A percentile compares a stretch with the other conserved stretches of the same genome.
Conservation (phyloP, 2,113 vertebrate genomes). For the Leptodactylus fuscus region DNA sequence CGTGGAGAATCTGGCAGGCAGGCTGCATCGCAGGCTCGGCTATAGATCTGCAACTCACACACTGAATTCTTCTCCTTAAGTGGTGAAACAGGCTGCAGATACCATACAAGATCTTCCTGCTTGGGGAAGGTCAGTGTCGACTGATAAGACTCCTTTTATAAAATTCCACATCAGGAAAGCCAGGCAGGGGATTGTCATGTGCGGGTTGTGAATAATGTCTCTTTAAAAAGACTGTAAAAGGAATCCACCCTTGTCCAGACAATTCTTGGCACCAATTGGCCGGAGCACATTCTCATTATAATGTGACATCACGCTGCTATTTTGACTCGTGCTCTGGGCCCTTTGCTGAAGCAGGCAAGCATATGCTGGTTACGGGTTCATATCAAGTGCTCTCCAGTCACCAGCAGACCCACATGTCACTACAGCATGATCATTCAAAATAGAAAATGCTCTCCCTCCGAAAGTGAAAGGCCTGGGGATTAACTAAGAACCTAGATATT, state of each 20-base stretch:
- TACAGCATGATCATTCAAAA: conserved; percentile 34
- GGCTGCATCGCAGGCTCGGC: conserved; percentile 18
- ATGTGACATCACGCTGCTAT: conserved; percentile 82
- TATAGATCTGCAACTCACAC: conserved; percentile 34
- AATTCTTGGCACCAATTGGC: conserved; percentile 75
- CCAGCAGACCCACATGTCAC: conserved; percentile 9
- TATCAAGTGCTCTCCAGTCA: conserved; percentile 32
- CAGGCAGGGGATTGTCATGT: conserved; percentile 74
- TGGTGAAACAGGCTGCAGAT: conserved; percentile 54
- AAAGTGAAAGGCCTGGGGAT: conserved; percentile 9
- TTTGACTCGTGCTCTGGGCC: conserved; percentile 74
- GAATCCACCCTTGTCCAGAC: conserved; percentile 78
- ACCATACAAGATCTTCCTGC: conserved; percentile 62
- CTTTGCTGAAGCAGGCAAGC: conserved; percentile 59
- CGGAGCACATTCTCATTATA: conserved; percentile 67
- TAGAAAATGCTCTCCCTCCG: conserved; percentile 17
- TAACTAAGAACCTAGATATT: not conserved
- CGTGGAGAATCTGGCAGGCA: not conserved
- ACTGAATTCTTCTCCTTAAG: conserved; percentile 62
- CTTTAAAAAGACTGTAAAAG: conserved; percentile 93
- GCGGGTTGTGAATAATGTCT: conserved; percentile 80
- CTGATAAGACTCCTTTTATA: conserved; percentile 60
- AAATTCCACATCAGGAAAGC: conserved; percentile 61
- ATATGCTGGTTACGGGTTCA: conserved; percentile 59
- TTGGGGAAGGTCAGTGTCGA: conserved; percentile 63